Base-by-base conservation (phyloP, 2,797 vertebrate genomes). In the Aldrovandia affinis region DNA sequence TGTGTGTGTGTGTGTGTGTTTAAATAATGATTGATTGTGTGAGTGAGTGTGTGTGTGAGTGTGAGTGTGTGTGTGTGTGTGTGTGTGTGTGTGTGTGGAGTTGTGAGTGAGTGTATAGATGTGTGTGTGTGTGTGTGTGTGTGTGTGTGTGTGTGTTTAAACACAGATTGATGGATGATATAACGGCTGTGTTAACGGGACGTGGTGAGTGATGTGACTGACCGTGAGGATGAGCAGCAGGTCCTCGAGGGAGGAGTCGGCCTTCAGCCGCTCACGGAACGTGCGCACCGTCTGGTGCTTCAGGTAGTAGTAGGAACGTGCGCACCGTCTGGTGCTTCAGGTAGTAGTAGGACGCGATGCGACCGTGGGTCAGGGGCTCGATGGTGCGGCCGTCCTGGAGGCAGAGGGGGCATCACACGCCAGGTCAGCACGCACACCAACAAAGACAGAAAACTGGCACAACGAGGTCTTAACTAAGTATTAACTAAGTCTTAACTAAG, bases 231-330 rank as follows among this genome's bases (percentile, higher is more conserved):
- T 82, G 83, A 95, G 94, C 85, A 99, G 97, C 87, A 99, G 89
- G 81, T 99, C 97, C 39, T 96, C 93, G 63, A 96, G 44, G 78
- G 85, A 92, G 85, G 96, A 95, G 91, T 99, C 98, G 0, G 97
- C 89, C 91, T 96, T 97, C 89, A 99, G 91, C 33, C 92, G 93
- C 18, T 98, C 97, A 89, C 97, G 98, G 88, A 99, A 99, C 95
- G 95, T 97, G 83, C 96, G 93, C 84, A 99, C 91, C 28, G 97
- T 99, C 89, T 96, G 96, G 91, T 99, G 97, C 86, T 94, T 99
- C 94, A 99, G 89, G 93, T 99, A 99, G 91, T 99, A 99, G n/a
- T n/a, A n/a, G 98, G 88, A 99, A 99, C 95, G 95, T 97, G 83
- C 96, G 93, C 84, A 99, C 91, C 28, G 97, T 99, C 89, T 96